Evolutionary conservation across 2,888 invertebrate genomes (phyloP), one percentile per base, ranked within the genome.

Genomic region (Notocelia uddmanniana): DNA sequence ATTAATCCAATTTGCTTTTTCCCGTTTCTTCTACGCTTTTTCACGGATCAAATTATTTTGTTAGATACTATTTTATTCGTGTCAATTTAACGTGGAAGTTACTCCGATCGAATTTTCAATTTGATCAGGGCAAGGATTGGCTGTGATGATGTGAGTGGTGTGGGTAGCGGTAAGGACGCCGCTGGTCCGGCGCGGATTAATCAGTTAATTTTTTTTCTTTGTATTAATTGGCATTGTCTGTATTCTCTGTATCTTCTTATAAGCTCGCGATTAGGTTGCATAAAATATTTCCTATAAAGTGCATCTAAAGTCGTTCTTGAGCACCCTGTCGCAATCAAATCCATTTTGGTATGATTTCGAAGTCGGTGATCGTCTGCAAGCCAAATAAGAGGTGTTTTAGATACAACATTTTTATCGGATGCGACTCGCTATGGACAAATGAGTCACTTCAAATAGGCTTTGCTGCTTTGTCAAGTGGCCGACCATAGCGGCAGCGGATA

Each of bases 341-440:
- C 66, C 71, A 26, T 58, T 70, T 67, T 54, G 54, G 66, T 34
- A 60, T 60, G 59, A 67, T 71, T 66, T 67, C 57, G 37, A 15
- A 58, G 59, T 45, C 54, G 59, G 66, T 48, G 45, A 34, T 71
- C 59, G 58, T 59, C 66, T 60, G 31, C 52, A 59, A 54, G 26
- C 71, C 71, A 66, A 67, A 71, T 71, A 71, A 67, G 66, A 71
- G 19, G 21, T 67, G 71, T 71, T 71, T 66, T 71, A 71, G 45
- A 67, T 67, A 60, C 59, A 71, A 54, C 59, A 60, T 67, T 71
- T 67, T 45, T 71, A 67, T 71, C 66, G 66, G 59, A 71, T 71
- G 66, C 54, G 45, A 21, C 21, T 37, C 57, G 31, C 66, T 54
- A 71, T 71, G 66, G 71, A 31, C 66, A 67, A 41, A 52, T 71